Conservation (phyloP, 2,113 vertebrate genomes). For the Ciconia stormi region DNA sequence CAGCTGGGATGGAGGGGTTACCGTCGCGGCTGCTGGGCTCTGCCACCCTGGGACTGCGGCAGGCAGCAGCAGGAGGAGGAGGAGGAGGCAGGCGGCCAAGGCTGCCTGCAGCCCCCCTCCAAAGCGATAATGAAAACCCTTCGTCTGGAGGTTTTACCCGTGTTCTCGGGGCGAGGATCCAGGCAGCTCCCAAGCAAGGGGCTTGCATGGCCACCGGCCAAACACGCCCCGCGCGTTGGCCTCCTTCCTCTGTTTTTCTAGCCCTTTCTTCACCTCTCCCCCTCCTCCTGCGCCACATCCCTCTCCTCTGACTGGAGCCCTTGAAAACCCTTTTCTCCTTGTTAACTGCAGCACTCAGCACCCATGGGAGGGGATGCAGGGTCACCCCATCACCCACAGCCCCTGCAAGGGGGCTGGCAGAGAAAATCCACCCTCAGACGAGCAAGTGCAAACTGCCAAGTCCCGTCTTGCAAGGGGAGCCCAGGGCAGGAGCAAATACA, state of each 20-base stretch:
- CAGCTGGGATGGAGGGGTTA: background rate
- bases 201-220: background rate
- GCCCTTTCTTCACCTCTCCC: slow-evolving; percentile 52
- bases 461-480: background rate
- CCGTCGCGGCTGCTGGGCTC: background rate
- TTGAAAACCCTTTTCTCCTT: background rate
- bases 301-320: background rate
- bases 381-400: background rate
- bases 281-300: background rate
- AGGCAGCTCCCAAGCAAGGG: background rate
- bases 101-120: background rate
- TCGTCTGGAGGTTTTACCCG: background rate
- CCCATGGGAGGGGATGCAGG: background rate
- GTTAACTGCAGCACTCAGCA: background rate
- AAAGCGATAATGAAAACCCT: background rate
- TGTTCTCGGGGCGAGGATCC: background rate
- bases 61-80: background rate
- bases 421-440: background rate
- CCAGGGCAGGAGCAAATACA: background rate
- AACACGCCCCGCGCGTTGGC: background rate
- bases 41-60: accelerated
- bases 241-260: slow-evolving; percentile 26
- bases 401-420: background rate
- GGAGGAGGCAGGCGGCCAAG: background rate
- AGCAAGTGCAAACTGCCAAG: background rate